Evolutionary conservation across 1,140 invertebrate species (phyloP), one percentile per base, ranked within the genome.

Genomic region (Acyrthosiphon pisum): DNA sequence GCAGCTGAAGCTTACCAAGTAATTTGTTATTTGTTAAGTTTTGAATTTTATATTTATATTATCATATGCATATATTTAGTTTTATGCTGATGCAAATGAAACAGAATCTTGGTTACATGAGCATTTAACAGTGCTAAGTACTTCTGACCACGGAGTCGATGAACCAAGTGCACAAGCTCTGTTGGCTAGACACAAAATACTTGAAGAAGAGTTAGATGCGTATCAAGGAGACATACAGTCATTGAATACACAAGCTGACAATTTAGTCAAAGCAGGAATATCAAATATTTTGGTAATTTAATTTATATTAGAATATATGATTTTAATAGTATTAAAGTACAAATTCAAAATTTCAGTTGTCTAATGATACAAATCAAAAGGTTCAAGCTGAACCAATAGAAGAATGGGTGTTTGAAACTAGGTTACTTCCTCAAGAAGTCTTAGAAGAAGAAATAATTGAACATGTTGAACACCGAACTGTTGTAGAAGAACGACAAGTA

Each of bases 71-170:
- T 68, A 44, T 68, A 46, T 48, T n/a, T 96, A 98, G 96, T 99
- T 99, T 95, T 99, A 99, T 95, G 97, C 98, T 6, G 99, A 99
- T 95, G 99, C 98, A 0, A 99, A 99, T 95, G 99, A 99, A 95
- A 98, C 98, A 0, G 99, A 99, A 94, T 99, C 98, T 0, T 99
- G 99, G 98, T 97, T 99, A 95, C 97, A 98, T 94, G 98, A 99
- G 95, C 98, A 98, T 95, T 97, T 98, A 95, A 97, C 98, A 0
- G 95, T 99, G 44, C 97, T 98, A 2, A 96, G 96, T n/a, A 98
- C 98, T 0, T 96, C 96, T 50, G 98, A 99, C 95, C 98, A 97
- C 94, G 98, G 98, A 8, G 96, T 97, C 60, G 98, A 99, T 95
- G 98, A 99, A 94, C 97, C 98, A 0, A 97, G 97, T 94, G 98